These are phyloP conservation scores for Caiman crocodilus DNA, from an alignment of 2,797 vertebrate genomes.

Conservation along the genomic window DNA sequence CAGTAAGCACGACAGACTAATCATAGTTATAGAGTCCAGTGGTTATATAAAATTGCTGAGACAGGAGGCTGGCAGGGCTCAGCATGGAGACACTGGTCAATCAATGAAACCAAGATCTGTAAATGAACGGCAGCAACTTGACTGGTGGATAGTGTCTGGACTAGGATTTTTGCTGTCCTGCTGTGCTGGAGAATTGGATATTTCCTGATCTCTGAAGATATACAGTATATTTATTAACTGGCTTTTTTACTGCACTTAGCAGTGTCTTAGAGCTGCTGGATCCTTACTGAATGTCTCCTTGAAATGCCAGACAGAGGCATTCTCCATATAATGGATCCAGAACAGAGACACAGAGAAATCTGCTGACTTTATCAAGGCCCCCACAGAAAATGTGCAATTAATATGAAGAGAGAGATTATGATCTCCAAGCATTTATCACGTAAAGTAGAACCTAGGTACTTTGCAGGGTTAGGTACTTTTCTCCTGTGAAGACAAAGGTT, in stretches of 20 bases:
- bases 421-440: no score
- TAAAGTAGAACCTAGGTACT: no score
- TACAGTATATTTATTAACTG: not conserved
- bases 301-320: not conserved
- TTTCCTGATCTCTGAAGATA: not conserved
- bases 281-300: not conserved
- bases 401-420: no score
- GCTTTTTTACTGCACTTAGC: not conserved
- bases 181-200: not conserved
- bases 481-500: no score
- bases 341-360: fast-evolving
- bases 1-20: not conserved
- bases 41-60: fast-evolving
- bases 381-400: not conserved
- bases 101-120: not conserved
- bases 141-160: not conserved
- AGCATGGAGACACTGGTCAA: not conserved
- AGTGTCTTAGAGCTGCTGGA: not conserved
- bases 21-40: not conserved
- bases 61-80: not conserved
- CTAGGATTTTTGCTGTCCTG: not conserved
- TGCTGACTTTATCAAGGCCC: not conserved
- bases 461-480: no score
- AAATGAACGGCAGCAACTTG: not conserved
- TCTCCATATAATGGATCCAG: fast-evolving